These are phyloP conservation scores for rabbit (Oryctolagus cuniculus) DNA, from an alignment of 2,113 vertebrate species.

Conservation along the genomic window mOryCun1.1 NC_091438.1:44092501-44093000, in stretches of 20 bases:
- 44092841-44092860: conserved; percentile 98
- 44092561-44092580: neutral
- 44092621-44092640: neutral
- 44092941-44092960: conserved; percentile 94
- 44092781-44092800: neutral
- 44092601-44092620: neutral
- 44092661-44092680: neutral
- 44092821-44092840: conserved; percentile 90
- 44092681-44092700: neutral
- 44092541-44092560: fast-evolving
- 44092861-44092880: conserved; percentile 98
- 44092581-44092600: neutral
- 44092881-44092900: conserved; percentile 98
- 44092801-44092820: neutral
- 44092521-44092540: neutral
- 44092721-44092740: neutral
- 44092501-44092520: neutral
- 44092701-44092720: neutral
- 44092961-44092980: conserved; percentile 97
- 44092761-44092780: neutral
- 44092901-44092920: conserved; percentile 96
- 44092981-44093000: conserved; percentile 95
- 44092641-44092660: neutral
- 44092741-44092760: neutral
- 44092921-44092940: conserved; percentile 95